These are phyloP conservation scores for Felis catus DNA, from an alignment of 2,113 vertebrate genomes.

Conservation along the genomic window F.catus_Fca126_mat1.0 CM031419.1:165439501-165440000, in stretches of 20 bases:
- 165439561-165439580: conserved; percentile 32
- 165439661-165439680: conserved; percentile 40
- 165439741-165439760: no score
- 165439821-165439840: no score
- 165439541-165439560: conserved; percentile 1
- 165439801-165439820: no score
- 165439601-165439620: neutral
- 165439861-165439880: no score
- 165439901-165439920: no score
- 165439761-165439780: no score
- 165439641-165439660: neutral
- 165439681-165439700: conserved; percentile 38
- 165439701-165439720: neutral
- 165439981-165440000: conserved; percentile 41
- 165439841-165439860: no score
- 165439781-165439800: no score
- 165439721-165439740: no score
- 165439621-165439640: neutral
- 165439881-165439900: no score
- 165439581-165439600: conserved; percentile 34
- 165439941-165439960: conserved; percentile 4
- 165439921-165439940: neutral
- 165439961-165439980: neutral
- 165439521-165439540: neutral
- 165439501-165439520: neutral